Conservation (phyloP, 2,113 vertebrate species). For the Gavialis gangeticus region DNA sequence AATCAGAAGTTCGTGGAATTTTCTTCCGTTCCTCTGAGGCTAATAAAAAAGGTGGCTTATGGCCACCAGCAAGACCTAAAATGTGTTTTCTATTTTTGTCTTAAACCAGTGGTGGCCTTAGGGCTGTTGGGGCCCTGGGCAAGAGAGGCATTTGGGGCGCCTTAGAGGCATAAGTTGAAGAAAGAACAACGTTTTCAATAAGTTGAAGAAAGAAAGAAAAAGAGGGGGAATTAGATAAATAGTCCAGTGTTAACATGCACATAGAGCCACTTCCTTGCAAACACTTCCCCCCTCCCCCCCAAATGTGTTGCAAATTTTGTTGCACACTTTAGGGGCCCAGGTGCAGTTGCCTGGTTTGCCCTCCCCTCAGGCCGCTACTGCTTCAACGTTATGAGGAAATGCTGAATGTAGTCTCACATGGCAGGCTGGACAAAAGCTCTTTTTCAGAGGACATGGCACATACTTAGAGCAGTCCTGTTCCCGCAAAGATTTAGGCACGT, state of each 20-base stretch:
- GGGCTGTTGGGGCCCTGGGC: too few species aligned
- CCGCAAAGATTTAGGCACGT: background rate
- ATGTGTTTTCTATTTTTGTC: conserved; percentile 1
- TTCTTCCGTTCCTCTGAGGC: conserved; percentile 8
- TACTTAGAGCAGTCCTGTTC: background rate
- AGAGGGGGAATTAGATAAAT: too few species aligned
- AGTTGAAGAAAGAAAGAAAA: too few species aligned
- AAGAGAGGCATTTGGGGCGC: too few species aligned
- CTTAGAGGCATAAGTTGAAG: too few species aligned
- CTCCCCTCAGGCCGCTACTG: too few species aligned
- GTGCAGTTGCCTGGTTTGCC: too few species aligned
- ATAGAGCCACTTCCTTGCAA: too few species aligned
- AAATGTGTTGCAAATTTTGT: background rate
- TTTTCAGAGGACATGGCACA: background rate
- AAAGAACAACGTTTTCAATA: too few species aligned
- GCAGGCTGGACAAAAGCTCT: background rate
- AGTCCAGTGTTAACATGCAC: too few species aligned
- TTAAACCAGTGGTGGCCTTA: background rate
- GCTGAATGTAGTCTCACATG: background rate
- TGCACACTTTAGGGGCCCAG: background rate
- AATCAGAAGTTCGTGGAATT: conserved; percentile 16
- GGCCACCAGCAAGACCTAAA: background rate
- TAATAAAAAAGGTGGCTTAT: conserved; percentile 37
- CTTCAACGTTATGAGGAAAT: background rate
- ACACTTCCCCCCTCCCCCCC: too few species aligned